A percentile compares a stretch with the other conserved stretches of the same genome.
Conservation (phyloP, 1,140 invertebrate genomes). For the Zaprionus davidi region DNA sequence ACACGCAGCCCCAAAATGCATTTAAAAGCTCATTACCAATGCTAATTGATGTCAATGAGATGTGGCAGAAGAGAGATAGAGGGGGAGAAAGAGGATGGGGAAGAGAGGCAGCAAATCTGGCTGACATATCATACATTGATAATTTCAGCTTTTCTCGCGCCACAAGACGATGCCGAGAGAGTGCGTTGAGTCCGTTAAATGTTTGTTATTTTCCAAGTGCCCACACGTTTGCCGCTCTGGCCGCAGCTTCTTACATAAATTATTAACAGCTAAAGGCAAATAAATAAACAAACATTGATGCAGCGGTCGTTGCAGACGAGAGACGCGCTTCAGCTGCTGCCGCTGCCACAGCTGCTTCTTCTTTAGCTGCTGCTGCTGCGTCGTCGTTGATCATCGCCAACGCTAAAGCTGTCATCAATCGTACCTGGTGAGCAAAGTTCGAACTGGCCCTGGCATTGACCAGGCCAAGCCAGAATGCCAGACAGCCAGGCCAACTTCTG, state of each 20-base stretch:
- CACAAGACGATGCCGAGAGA: constrained; percentile 32
- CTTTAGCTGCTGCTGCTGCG: constrained; percentile 32
- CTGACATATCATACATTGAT: constrained; percentile 50
- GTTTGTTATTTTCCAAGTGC: constrained; percentile 80
- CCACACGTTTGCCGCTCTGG: constrained; percentile 60
- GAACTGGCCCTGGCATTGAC: constrained; percentile 57
- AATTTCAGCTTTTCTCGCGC: constrained; percentile 37
- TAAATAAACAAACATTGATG: constrained; percentile 77
- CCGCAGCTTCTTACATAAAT: constrained; percentile 71
- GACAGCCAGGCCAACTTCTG: not conserved
- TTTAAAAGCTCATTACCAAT: constrained; percentile 80
- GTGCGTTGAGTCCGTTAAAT: constrained; percentile 33
- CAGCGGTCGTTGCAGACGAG: constrained; percentile 28
- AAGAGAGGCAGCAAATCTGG: not conserved
- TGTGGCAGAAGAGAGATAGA: not conserved
- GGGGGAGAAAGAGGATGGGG: not conserved
- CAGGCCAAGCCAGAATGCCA: constrained; percentile 26
- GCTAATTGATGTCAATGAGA: constrained; percentile 62
- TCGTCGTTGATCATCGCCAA: constrained; percentile 75
- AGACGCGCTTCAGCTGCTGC: constrained; percentile 13
- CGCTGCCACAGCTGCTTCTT: constrained; percentile 28
- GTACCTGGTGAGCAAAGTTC: constrained; percentile 56
- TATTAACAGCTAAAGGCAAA: constrained; percentile 80
- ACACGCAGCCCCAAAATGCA: constrained; percentile 56
- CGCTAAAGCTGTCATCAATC: constrained; percentile 77